Evolutionary conservation across 2,797 vertebrate genomes (phyloP), one percentile per base, ranked within the genome.

Genomic region (Diceros bicornis): DNA sequence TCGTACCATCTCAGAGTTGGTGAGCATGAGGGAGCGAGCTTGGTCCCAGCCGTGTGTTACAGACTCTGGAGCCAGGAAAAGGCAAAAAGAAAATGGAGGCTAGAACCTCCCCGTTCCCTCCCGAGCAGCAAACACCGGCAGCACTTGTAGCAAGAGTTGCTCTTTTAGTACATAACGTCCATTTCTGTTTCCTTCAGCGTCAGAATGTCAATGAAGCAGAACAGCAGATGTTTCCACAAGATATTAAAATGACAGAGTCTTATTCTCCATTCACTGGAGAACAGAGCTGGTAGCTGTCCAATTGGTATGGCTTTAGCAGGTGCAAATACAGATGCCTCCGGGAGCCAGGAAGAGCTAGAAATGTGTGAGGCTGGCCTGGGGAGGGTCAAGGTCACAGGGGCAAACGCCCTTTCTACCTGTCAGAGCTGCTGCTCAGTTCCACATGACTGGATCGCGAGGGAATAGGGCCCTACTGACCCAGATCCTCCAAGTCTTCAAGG

Each of bases 151-250:
- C 1, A 10, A 61, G 32, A 83, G 55, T 17, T 47, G 37, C 69
- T 37, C 64, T 32, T 29, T n/a, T n/a, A n/a, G 62, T 27, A 12
- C 32, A 0, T 72, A 41, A 9, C 0, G 0, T 79, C 57, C 62
- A 2, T 78, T 72, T 97, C 85, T 75, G 25, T 66, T 89, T 78
- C 84, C 72, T 77, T 95, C 71, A 41, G 21, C 74, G n/a, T 82
- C 75, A 74, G 34, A 44, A n/a, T n/a, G 8, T 77, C 91, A 41
- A 0, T 82, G 57, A 79, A 78, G 84, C 71, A 55, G 50, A 88
- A 77, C 23, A 37, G 69, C 11, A 23, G 59, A 64, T 69, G 72
- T 74, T 91, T 92, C 91, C 88, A 74, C 34, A 44, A 83, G 91
- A 61, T 64, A 44, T 25, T 78, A 85, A 93, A 93, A 94, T 37